Conservation (phyloP, 2,888 invertebrate genomes). For the Apomyelois bistriatella region DNA sequence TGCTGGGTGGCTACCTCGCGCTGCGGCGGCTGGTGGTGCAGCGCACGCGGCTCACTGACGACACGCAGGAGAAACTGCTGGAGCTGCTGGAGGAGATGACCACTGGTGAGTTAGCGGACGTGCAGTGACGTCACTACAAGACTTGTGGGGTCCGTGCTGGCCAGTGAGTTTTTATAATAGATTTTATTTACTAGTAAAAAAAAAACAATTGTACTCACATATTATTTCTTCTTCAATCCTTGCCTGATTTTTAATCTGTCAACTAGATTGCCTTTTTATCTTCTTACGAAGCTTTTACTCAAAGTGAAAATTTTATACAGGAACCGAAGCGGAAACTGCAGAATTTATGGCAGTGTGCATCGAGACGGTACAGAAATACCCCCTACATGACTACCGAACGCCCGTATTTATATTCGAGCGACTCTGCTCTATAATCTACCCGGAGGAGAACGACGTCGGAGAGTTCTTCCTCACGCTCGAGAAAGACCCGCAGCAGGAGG, state of each 20-base stretch:
- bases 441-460: conserved; percentile 97
- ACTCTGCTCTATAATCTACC: conserved; percentile 97
- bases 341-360: conserved; percentile 99
- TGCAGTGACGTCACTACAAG: background rate
- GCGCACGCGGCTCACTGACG: conserved; percentile 95
- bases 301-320: conserved; percentile 46
- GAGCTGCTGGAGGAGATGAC: conserved; percentile 98
- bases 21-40: conserved; percentile 95
- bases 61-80: conserved; percentile 96
- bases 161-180: too few species aligned
- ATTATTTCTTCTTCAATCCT: too few species aligned
- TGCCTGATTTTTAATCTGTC: too few species aligned
- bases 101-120: conserved; percentile 74
- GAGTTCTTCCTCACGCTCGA: conserved; percentile 98
- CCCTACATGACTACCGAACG: conserved; percentile 94
- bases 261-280: too few species aligned
- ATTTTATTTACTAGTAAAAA: too few species aligned
- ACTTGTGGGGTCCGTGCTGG: conserved; percentile 86
- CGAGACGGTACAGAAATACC: conserved; percentile 95
- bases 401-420: conserved; percentile 99
- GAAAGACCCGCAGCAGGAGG: conserved; percentile 99
- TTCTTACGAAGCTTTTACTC: background rate
- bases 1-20: conserved; percentile 96
- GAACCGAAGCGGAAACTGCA: conserved; percentile 96
- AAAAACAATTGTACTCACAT: too few species aligned